These are phyloP conservation scores for Microtus montanus DNA, from an alignment of 2,113 vertebrate species.

Conservation along the genomic window DNA sequence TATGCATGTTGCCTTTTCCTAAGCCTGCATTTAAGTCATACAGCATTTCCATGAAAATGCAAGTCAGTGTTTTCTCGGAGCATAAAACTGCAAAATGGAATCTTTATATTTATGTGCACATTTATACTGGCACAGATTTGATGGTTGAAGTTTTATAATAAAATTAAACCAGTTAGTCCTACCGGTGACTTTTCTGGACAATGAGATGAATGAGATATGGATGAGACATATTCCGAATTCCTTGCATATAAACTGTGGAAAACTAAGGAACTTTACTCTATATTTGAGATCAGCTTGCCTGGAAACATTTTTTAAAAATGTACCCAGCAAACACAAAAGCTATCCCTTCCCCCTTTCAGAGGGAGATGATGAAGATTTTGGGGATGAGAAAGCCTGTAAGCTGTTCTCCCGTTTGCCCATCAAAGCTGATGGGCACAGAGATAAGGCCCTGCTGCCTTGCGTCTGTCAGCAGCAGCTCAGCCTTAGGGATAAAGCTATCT, in stretches of 20 bases:
- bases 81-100: neutral
- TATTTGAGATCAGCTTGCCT: neutral
- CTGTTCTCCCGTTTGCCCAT: neutral
- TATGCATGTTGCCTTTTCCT: neutral
- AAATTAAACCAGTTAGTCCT: neutral
- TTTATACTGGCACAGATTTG: neutral
- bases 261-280: neutral
- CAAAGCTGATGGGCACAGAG: neutral
- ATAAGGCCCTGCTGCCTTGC: neutral
- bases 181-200: neutral
- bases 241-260: neutral
- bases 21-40: neutral
- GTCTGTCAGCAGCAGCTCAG: neutral
- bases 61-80: conserved; percentile 4
- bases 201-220: neutral
- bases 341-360: neutral
- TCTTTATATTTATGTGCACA: neutral
- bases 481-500: neutral
- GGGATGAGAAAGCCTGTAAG: neutral
- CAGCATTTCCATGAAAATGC: neutral
- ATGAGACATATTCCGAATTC: neutral
- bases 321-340: neutral
- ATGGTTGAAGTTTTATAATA: neutral
- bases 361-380: neutral
- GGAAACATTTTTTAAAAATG: conserved; percentile 3